phyloP scores from a whole-genome alignment of 2,797 vertebrate genomes.

The Chelonia mydas region DNA sequence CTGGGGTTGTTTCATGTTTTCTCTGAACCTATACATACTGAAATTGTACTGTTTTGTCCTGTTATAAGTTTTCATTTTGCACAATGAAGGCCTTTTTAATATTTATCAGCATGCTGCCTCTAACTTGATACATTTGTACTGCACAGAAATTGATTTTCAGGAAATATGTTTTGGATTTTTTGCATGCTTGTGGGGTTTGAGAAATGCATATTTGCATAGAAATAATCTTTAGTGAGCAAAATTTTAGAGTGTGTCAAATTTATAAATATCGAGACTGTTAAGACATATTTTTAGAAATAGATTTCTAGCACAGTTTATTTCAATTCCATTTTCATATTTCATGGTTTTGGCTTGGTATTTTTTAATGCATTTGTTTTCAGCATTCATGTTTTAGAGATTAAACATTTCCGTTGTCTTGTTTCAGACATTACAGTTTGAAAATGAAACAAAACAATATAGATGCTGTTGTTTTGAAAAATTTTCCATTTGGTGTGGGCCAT shows the following conservation, averaged over 20 bases:
- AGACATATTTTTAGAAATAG: slow-evolving; percentile 73
- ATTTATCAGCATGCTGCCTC: slow-evolving; percentile 84
- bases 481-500: not conserved
- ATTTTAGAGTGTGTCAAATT: slow-evolving; percentile 82
- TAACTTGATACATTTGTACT: slow-evolving; percentile 78
- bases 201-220: slow-evolving; percentile 86
- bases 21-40: slow-evolving; percentile 50
- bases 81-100: slow-evolving; percentile 86
- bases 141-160: slow-evolving; percentile 89
- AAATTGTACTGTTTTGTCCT: slow-evolving; percentile 36
- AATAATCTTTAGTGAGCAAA: slow-evolving; percentile 88
- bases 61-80: slow-evolving; percentile 77
- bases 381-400: slow-evolving; percentile 65
- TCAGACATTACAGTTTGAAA: slow-evolving; percentile 45
- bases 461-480: slow-evolving; percentile 43
- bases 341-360: slow-evolving; percentile 52
- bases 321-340: slow-evolving; percentile 68
- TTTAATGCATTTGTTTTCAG: slow-evolving; percentile 68
- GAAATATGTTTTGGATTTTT: slow-evolving; percentile 89
- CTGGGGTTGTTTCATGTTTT: slow-evolving; percentile 52
- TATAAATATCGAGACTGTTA: slow-evolving; percentile 75
- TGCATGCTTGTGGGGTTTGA: slow-evolving; percentile 73
- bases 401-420: slow-evolving; percentile 53
- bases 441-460: slow-evolving; percentile 33
- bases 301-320: slow-evolving; percentile 70